Percentiles rank a stretch among this genome's conserved stretches.
phyloP scores from a whole-genome alignment of 2,797 vertebrate genomes.

The Trichosurus vulpecula region DNA sequence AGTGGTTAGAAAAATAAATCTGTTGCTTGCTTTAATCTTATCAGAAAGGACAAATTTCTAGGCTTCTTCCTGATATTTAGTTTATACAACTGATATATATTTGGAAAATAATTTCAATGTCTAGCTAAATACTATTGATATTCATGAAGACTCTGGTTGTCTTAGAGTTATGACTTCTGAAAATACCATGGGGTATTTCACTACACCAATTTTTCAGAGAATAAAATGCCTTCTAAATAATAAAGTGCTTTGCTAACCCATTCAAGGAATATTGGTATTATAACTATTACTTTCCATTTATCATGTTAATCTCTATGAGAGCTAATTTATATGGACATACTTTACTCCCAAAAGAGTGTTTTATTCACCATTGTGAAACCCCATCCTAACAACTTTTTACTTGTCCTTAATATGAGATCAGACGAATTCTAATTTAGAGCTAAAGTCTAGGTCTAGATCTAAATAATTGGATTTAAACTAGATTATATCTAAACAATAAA shows the following conservation, averaged over 20 bases:
- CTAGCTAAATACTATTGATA: not conserved
- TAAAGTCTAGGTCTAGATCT: not conserved
- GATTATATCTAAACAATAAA: not conserved
- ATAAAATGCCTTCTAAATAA: not conserved
- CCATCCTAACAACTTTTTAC: conserved; percentile 24
- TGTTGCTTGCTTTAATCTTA: conserved; percentile 27
- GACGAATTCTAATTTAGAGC: conserved; percentile 1
- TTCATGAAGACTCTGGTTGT: not conserved
- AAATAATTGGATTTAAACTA: not conserved
- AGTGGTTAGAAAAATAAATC: not conserved
- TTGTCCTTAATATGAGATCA: not conserved
- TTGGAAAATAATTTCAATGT: not conserved
- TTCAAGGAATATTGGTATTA: conserved; percentile 3
- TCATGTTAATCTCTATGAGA: conserved; percentile 10
- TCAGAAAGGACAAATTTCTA: not conserved
- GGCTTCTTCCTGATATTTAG: not conserved
- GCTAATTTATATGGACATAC: not conserved
- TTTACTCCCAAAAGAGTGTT: not conserved
- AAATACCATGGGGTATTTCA: not conserved
- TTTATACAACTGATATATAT: not conserved
- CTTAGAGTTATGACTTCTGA: not conserved
- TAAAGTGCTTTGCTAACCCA: not conserved
- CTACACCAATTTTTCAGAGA: not conserved
- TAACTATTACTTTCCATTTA: conserved; percentile 9
- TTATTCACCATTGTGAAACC: conserved; percentile 18